A percentile compares a stretch with the other conserved stretches of the same genome.
phyloP scores from a whole-genome alignment of 2,113 vertebrate species.

The Eulemur rufifrons region DNA sequence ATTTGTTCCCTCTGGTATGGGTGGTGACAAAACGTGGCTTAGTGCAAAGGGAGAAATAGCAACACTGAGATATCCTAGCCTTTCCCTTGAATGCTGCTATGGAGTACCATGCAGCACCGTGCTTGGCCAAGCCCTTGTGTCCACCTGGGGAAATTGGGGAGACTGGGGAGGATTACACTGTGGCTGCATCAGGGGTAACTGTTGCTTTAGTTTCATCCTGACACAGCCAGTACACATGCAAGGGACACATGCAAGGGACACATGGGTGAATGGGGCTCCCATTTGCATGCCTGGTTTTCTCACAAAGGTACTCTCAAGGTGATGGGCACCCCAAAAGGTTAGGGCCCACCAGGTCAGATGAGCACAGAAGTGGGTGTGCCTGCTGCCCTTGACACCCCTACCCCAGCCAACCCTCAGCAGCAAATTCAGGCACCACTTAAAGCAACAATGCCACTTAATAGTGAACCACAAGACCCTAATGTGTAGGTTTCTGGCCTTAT shows the following conservation, averaged over 20 bases:
- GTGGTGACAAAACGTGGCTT: background rate
- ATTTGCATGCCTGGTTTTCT: background rate
- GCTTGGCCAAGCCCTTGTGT: too few species aligned
- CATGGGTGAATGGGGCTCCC: rapidly evolving
- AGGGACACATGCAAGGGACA: background rate
- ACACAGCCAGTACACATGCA: background rate
- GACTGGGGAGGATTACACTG: rapidly evolving
- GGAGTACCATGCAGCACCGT: too few species aligned
- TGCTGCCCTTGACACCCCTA: background rate
- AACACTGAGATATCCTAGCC: background rate
- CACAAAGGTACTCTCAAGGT: background rate
- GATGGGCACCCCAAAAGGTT: background rate
- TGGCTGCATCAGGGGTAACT: background rate
- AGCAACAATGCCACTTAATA: background rate
- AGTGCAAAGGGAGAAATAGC: rapidly evolving
- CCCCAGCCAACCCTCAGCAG: too few species aligned
- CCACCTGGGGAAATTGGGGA: background rate
- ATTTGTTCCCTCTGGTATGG: background rate
- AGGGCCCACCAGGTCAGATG: background rate
- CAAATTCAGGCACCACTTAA: background rate
- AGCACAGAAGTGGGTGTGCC: background rate
- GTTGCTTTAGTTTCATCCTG: background rate
- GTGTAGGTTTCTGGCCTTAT: background rate
- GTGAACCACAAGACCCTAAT: background rate
- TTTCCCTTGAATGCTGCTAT: background rate